Base-by-base conservation (phyloP, 2,888 invertebrate species). In the Perizoma flavofasciatum region DNA sequence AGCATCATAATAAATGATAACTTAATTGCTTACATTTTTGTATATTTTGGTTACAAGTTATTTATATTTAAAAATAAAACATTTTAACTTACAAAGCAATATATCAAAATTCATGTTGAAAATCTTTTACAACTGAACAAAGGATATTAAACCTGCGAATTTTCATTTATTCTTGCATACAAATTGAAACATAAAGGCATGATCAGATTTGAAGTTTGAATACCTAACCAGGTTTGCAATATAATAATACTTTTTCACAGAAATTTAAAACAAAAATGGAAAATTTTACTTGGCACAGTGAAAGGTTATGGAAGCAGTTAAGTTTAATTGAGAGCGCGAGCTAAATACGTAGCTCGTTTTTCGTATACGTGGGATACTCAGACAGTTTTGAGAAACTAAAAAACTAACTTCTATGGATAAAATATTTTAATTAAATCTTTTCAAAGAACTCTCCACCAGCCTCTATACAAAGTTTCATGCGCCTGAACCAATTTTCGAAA, bases 51-150 rank as follows among this genome's bases (percentile, higher is more conserved):
- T 2, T 2, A 22, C 1, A 22, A 22, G 22, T 22, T 7, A 37
- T 37, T 37, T 3, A 37, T 37, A 40, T 39, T 45, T 34, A 37
- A 43, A 49, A 37, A 48, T 32, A 43, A 43, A 37, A 48, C 4
- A 10, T 32, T 34, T 22, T 0, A 22, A 61, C 50, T 46, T 47
- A 61, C 61, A 54, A 5, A 57, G 34, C 39, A 68, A 46, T 10
- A 46, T 60, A 22, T 51, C 22, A 50, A 61, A 64, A 62, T 49
- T 49, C 76, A 77, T 77, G 63, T 67, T 55, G 46, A 53, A 63
- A 57, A 44, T 37, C 47, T 50, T 50, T 44, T 11, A 41, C 35
- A 50, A 5, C 10, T 48, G 51, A 51, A 58, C 43, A 55, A 62
- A 63, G 40, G n/a, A 53, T 56, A 54, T 61, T 54, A 53, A 55